Evolutionary conservation across 37 sponge, comb jelly and placozoan genomes (phyloP).

Genomic region (Theonella swinhoei): DNA sequence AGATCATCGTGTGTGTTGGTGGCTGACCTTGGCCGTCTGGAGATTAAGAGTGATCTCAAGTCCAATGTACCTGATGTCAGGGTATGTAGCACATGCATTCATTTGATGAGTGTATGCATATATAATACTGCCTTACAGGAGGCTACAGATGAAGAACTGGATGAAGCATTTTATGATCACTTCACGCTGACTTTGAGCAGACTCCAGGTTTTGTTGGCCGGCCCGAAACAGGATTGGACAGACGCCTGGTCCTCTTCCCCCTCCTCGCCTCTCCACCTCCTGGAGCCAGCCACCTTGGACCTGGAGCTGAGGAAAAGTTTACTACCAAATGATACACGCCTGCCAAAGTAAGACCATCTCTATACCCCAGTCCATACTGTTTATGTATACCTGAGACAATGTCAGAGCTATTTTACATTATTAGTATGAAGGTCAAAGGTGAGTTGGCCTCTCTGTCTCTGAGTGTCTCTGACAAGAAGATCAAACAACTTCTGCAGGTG

Average conservation of each 20-base stretch:
- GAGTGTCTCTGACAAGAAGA: slow-evolving; percentile 70
- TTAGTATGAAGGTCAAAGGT: slow-evolving; percentile 56
- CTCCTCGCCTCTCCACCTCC: slow-evolving; percentile 50
- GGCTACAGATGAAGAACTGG: slow-evolving; percentile 63
- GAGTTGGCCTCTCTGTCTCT: slow-evolving; percentile 45
- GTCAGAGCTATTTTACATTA: slow-evolving; percentile 5
- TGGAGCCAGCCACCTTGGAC: slow-evolving; percentile 48
- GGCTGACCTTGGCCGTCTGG: slow-evolving; percentile 66
- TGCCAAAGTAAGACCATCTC: slow-evolving; percentile 49
- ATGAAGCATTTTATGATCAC: slow-evolving; percentile 77
- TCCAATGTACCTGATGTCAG: slow-evolving; percentile 42
- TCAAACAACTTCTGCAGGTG: slow-evolving; percentile 57
- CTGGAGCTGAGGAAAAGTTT: slow-evolving; percentile 75
- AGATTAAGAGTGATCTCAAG: slow-evolving; percentile 58
- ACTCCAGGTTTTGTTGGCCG: slow-evolving; percentile 52
- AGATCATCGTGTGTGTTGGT: slow-evolving; percentile 51
- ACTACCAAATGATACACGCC: slow-evolving; percentile 70
- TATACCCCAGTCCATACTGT: neutral
- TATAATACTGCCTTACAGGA: slow-evolving; percentile 12
- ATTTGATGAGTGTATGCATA: neutral
- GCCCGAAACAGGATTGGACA: slow-evolving; percentile 56
- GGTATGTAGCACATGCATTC: slow-evolving; percentile 18
- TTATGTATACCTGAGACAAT: too few species aligned
- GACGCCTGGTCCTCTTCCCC: slow-evolving; percentile 9
- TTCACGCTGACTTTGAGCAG: slow-evolving; percentile 58